Evolutionary conservation across 2,888 invertebrate genomes (phyloP).

Genomic region (Pollenia amentaria): DNA sequence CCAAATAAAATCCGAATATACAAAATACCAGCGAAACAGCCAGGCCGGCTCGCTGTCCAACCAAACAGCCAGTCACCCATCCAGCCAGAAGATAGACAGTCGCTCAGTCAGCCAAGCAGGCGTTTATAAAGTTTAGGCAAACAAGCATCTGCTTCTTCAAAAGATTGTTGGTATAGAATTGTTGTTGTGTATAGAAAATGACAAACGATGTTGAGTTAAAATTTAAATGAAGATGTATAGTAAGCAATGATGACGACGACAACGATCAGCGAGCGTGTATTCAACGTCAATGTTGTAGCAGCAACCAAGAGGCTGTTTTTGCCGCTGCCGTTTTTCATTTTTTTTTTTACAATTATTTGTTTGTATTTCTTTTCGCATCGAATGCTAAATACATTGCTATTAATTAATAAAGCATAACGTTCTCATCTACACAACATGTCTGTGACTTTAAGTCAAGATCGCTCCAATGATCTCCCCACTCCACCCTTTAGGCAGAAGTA

Average conservation of each 20-base stretch:
- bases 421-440: conserved; percentile 60
- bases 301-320: conserved; percentile 23
- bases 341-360: conserved; percentile 55
- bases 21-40: conserved; percentile 20
- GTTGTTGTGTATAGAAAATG: conserved; percentile 67
- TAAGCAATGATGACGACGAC: conserved; percentile 60
- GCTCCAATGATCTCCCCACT: background rate
- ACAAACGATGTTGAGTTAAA: conserved; percentile 72
- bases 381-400: conserved; percentile 62
- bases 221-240: conserved; percentile 74
- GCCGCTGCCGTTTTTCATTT: conserved; percentile 58
- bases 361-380: conserved; percentile 56
- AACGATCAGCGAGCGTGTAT: conserved; percentile 43
- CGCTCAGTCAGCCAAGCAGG: conserved; percentile 28
- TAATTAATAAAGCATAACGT: conserved; percentile 69
- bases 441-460: conserved; percentile 42
- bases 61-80: background rate
- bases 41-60: background rate
- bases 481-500: background rate
- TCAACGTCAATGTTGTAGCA: conserved; percentile 38
- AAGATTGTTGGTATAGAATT: conserved; percentile 46
- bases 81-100: conserved; percentile 15
- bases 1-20: conserved; percentile 51
- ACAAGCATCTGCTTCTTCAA: conserved; percentile 51
- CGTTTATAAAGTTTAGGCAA: conserved; percentile 20